Evolutionary conservation across 1,140 invertebrate species (phyloP), one percentile per base, ranked within the genome.

Genomic region (Aphelenchoides besseyi): DNA sequence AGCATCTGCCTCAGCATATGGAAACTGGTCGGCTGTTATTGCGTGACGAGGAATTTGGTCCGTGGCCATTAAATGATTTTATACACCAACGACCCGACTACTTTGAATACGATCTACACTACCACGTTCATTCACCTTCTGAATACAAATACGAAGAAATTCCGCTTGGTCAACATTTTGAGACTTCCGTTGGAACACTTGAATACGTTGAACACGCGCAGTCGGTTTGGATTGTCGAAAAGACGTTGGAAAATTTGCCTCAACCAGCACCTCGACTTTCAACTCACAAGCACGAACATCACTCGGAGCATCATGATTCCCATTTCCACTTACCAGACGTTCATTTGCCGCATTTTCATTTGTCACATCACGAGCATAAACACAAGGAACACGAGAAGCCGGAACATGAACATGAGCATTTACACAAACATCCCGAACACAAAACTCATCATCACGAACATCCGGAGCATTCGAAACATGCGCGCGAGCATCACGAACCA

Each of bases 21-120:
- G 63, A 66, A 66, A n/a, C n/a, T 30, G 63, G 63, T 33, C 16
- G 63, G 1, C 29, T 66, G 1, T 32, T 66, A 30, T 32, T 66
- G 3, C 63, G 63, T 2, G 63, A 66, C 36, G 32, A 66, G 0
- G 63, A 66, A 30, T 66, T 33, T 26, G 36, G 30, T 18, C 30
- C 16, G 32, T 66, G 9, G 16, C 63, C 63, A n/a, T n/a, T 66
- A n/a, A 33, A 66, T 37, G n/a, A 37, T 26, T 32, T 33, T 3
- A n/a, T 66, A 18, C 63, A 66, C 36, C 33, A 23, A 3, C 63
- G 63, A 16, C 63, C 63, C 12, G n/a, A 18, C n/a, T n/a, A 12
- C 30, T 36, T 33, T 30, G 16, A 61, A n/a, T 61, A 61, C 30
- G 41, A 48, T 48, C 41, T 48, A 23, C 41, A 16, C 12, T 23